Conservation (phyloP, 2,113 vertebrate species). For the Garra rufa region DNA sequence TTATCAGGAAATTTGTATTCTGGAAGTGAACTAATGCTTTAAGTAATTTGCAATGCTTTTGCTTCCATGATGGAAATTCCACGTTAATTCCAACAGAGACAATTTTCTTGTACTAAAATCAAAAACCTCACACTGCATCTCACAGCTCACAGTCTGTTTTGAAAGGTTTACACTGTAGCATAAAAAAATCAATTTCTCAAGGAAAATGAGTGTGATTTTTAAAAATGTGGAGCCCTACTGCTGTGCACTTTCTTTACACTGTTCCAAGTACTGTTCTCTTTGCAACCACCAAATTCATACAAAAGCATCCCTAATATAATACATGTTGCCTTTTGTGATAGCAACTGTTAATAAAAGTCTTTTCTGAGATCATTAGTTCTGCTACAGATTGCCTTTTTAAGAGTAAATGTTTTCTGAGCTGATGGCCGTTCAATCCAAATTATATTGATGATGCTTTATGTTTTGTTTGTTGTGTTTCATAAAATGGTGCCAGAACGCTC, state of each 20-base stretch:
- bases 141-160: background rate
- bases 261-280: background rate
- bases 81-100: background rate
- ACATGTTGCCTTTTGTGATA: background rate
- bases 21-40: too few species aligned
- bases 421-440: background rate
- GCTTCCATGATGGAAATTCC: background rate
- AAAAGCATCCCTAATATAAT: background rate
- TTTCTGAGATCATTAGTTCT: conserved; percentile 11
- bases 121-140: background rate
- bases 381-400: background rate
- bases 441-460: background rate
- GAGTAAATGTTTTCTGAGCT: background rate
- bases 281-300: background rate
- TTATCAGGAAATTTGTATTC: too few species aligned
- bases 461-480: background rate
- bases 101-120: background rate
- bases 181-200: background rate
- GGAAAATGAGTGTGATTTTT: background rate
- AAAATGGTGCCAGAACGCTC: background rate
- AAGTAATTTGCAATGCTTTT: background rate
- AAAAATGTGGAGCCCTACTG: background rate
- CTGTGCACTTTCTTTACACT: background rate
- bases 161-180: background rate
- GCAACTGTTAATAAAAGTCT: background rate